Evolutionary conservation across 2,113 vertebrate genomes (phyloP), one percentile per base, ranked within the genome.

Genomic region (Motacilla alba): DNA sequence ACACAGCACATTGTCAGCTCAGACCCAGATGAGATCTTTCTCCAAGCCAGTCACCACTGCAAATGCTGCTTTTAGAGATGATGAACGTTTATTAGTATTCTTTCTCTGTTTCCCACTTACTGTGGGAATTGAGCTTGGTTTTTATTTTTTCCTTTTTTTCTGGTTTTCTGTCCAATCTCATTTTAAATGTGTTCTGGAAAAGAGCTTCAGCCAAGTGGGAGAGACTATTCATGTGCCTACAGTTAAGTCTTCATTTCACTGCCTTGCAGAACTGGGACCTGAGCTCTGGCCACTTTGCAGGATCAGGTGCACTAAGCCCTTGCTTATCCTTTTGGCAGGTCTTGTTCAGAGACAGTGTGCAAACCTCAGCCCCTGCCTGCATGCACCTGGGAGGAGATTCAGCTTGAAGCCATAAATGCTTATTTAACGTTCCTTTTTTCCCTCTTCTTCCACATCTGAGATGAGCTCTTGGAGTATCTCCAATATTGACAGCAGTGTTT

Each of bases 341-440:
- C 75, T 59, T 0, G 0, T 44, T 52, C 30, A 50, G 56, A 43
- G 73, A n/a, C 1, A 3, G 52, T 1, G 28, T 56, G 53, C 60
- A 59, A 77, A 23, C 17, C 67, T 67, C 89, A 69, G 76, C 9
- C 58, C 64, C 43, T 76, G 90, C 20, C 80, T 58, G 55, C 43
- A 2, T 21, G n/a, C 75, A 79, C 82, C 90, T 82, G 68, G 56
- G 22, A 80, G 55, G 68, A 81, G 72, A 33, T 22, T 53, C n/a
- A 33, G 27, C 91, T 33, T 75, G 16, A 77, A 88, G 50, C 52
- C 66, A 52, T 58, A 86, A 90, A 81, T 62, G 18, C 11, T 93
- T 79, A 30, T 53, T 64, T 93, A 28, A n/a, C 37, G 13, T 20
- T 56, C 5, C 43, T 53, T 31, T 28, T 12, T 2, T 19, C 7